Evolutionary conservation across 1,140 invertebrate genomes (phyloP).

Genomic region (Drosophila watanabei): DNA sequence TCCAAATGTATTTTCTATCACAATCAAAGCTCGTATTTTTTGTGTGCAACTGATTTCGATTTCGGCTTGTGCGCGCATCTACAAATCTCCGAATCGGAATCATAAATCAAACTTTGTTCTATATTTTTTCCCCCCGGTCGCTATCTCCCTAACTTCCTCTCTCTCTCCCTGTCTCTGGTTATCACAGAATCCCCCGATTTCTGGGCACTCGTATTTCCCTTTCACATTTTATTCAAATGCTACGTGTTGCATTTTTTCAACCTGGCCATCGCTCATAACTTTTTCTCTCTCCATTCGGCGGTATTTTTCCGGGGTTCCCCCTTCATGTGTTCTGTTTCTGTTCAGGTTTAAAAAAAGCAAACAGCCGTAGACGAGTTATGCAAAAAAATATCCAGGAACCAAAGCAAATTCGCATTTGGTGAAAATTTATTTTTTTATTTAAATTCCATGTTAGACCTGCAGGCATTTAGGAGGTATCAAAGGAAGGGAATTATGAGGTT

Average conservation of each 20-base stretch:
- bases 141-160: slow-evolving; percentile 15
- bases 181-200: slow-evolving; percentile 9
- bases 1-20: not conserved
- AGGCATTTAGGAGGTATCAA: not conserved
- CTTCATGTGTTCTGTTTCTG: slow-evolving; percentile 7
- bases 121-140: slow-evolving; percentile 27
- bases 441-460: slow-evolving; percentile 36
- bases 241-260: slow-evolving; percentile 69
- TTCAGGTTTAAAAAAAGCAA: slow-evolving; percentile 44
- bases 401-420: slow-evolving; percentile 16
- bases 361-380: slow-evolving; percentile 34
- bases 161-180: not conserved
- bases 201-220: slow-evolving; percentile 8
- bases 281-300: slow-evolving; percentile 19
- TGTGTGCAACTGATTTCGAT: slow-evolving; percentile 21
- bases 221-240: slow-evolving; percentile 64
- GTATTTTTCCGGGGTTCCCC: not conserved
- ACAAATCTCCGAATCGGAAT: slow-evolving; percentile 46
- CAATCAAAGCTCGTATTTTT: slow-evolving; percentile 8
- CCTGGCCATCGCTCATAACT: slow-evolving; percentile 60
- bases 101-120: slow-evolving; percentile 72
- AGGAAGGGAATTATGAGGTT: too few relatives aligned
- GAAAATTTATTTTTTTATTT: slow-evolving; percentile 56
- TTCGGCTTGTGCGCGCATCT: slow-evolving; percentile 18
- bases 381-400: slow-evolving; percentile 17